These are phyloP conservation scores for Eublepharis macularius DNA, from an alignment of 2,113 vertebrate species.

Conservation along the genomic window DNA sequence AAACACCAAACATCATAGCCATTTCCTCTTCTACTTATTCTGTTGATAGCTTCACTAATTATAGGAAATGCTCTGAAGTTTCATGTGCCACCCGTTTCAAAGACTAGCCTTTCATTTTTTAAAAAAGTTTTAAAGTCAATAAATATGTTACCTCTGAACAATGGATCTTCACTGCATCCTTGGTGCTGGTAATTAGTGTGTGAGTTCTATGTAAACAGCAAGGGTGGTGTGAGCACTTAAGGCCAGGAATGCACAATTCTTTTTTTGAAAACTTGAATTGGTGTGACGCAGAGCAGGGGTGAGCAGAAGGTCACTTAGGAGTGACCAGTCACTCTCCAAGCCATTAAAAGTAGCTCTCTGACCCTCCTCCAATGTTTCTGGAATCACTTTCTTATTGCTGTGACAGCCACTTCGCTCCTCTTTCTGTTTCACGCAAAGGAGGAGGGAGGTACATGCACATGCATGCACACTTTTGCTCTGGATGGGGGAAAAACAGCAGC, in stretches of 20 bases:
- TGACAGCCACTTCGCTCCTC: no score
- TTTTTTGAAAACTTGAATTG: background rate
- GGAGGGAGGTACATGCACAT: no score
- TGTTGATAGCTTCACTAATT: constrained; percentile 29
- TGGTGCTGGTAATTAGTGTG: background rate
- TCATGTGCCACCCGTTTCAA: background rate
- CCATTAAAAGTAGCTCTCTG: no score
- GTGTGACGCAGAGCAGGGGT: background rate
- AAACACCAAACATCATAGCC: constrained; percentile 1
- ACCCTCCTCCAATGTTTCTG: no score
- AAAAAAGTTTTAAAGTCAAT: constrained; percentile 23
- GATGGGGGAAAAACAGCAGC: no score
- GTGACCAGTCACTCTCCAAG: no score
- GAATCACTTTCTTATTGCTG: no score
- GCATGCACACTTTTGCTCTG: no score
- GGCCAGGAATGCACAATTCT: background rate
- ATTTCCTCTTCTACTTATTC: background rate
- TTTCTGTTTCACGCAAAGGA: no score
- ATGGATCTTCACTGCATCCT: background rate
- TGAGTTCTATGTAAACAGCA: background rate
- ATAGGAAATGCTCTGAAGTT: constrained; percentile 29
- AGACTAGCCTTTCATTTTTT: background rate
- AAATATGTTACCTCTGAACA: constrained; percentile 18
- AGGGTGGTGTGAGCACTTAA: background rate
- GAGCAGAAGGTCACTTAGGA: no score